A percentile compares a stretch with the other conserved stretches of the same genome.
These are phyloP conservation scores for Germaria angustata DNA, from an alignment of 2,888 invertebrate species.

Conservation along the genomic window DNA sequence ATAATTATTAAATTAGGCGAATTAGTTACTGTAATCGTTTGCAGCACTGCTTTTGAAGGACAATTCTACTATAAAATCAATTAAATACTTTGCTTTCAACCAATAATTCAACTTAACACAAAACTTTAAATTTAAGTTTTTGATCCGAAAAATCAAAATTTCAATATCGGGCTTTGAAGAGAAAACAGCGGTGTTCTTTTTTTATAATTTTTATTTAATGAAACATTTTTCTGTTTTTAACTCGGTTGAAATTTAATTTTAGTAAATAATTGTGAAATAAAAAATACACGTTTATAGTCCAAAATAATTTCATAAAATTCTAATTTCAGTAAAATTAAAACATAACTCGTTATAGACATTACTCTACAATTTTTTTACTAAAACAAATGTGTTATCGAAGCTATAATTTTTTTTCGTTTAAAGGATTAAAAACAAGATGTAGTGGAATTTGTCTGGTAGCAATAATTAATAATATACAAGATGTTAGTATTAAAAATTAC, in stretches of 20 bases:
- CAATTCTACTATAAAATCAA: no score
- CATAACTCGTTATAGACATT: conserved; percentile 16
- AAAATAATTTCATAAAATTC: conserved; percentile 33
- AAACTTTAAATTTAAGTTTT: no score
- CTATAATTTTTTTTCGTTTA: background rate
- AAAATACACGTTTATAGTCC: background rate
- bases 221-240: conserved; percentile 21
- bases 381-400: conserved; percentile 31
- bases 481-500: conserved; percentile 9
- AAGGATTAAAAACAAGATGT: conserved; percentile 14
- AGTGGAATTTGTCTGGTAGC: background rate
- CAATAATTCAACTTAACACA: no score
- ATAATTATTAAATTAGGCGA: no score
- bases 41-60: no score
- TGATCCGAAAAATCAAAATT: no score
- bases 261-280: conserved; percentile 38
- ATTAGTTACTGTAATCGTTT: no score
- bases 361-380: conserved; percentile 14
- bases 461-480: conserved; percentile 8
- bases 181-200: background rate
- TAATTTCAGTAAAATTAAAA: conserved; percentile 31
- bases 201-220: conserved; percentile 33
- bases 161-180: no score
- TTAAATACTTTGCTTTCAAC: no score
- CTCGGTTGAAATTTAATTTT: conserved; percentile 18